These are phyloP conservation scores for Ailuropoda melanoleuca DNA, from an alignment of 2,113 vertebrate species.

Conservation along the genomic window DNA sequence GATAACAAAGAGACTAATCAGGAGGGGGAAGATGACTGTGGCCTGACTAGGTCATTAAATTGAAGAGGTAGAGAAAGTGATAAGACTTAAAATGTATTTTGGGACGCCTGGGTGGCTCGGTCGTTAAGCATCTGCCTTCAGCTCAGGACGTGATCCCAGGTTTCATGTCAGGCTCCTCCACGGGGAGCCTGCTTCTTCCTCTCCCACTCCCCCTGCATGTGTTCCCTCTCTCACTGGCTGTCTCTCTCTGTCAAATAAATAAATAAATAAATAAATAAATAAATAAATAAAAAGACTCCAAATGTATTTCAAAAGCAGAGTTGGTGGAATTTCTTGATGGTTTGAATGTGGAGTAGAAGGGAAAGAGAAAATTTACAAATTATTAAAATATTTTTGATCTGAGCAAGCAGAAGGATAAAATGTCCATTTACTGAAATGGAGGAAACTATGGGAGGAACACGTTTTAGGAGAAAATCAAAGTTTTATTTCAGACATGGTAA, in stretches of 20 bases:
- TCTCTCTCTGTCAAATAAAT: no score
- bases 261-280: no score
- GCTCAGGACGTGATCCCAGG: no score
- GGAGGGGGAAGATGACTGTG: neutral
- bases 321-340: neutral
- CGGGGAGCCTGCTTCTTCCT: no score
- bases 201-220: no score
- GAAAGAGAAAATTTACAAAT: neutral
- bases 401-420: neutral
- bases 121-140: no score
- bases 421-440: neutral
- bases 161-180: no score
- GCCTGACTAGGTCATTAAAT: neutral
- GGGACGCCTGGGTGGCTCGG: no score
- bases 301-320: neutral
- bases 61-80: neutral
- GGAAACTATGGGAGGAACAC: neutral
- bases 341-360: neutral
- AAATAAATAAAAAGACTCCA: neutral
- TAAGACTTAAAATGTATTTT: neutral
- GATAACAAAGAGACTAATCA: neutral
- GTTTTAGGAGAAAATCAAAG: slow-evolving; percentile 23
- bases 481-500: neutral
- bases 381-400: neutral
- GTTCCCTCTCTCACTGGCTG: no score